phyloP scores from a whole-genome alignment of 2,113 vertebrate genomes.

The Dipodomys merriami region DNA sequence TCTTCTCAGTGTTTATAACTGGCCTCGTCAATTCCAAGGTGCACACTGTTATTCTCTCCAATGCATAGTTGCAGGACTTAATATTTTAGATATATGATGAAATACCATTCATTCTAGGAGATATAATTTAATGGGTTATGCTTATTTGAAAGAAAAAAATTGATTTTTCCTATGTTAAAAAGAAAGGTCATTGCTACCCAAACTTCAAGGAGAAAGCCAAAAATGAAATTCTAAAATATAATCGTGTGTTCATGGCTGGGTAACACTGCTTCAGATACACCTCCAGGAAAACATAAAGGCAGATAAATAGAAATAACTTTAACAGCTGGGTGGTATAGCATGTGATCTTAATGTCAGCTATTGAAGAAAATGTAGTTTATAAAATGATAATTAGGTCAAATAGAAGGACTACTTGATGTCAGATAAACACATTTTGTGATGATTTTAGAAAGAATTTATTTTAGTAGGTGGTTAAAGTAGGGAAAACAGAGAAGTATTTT shows the following conservation, averaged over 20 bases:
- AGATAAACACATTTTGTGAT: not conserved
- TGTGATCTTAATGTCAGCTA: not conserved
- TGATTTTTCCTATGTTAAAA: too few relatives aligned
- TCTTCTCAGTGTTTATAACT: not conserved
- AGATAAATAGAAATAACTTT: not conserved
- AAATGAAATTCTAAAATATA: not conserved
- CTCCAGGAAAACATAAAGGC: slow-evolving; percentile 23
- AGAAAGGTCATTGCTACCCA: too few relatives aligned
- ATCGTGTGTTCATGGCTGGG: not conserved
- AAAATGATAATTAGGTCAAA: not conserved
- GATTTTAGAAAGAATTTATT: too few relatives aligned
- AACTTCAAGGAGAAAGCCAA: not conserved
- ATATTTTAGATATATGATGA: not conserved
- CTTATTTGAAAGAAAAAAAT: not conserved
- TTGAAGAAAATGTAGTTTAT: not conserved
- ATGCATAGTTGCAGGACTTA: not conserved
- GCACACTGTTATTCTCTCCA: not conserved
- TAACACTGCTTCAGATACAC: not conserved
- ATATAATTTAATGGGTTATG: not conserved
- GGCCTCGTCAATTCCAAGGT: not conserved
- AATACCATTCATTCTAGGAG: too few relatives aligned
- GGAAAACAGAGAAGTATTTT: too few relatives aligned
- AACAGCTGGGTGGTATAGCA: not conserved
- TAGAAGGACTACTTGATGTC: not conserved
- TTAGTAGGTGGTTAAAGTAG: too few relatives aligned